Evolutionary conservation across 2,113 vertebrate genomes (phyloP).

Genomic region (Bolborhynchus lineola): DNA sequence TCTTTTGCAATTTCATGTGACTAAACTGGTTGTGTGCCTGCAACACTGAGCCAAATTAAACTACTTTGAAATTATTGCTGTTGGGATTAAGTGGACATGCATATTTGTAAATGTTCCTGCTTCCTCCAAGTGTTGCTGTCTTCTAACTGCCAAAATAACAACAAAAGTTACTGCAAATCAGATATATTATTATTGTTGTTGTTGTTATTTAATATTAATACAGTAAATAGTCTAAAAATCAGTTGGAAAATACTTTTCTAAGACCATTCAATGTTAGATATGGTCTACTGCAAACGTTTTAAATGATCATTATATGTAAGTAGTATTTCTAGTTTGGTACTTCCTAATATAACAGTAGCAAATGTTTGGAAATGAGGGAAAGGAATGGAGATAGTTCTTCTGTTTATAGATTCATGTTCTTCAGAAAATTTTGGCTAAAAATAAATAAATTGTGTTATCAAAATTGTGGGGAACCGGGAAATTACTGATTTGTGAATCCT

Average conservation of each 20-base stretch:
- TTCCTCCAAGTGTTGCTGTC: not conserved
- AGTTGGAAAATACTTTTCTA: not conserved
- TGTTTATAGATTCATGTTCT: not conserved
- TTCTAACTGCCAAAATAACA: not conserved
- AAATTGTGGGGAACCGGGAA: not conserved
- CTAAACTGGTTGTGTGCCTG: not conserved
- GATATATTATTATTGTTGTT: not conserved
- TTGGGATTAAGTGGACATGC: not conserved
- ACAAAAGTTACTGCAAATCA: not conserved
- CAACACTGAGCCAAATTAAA: not conserved
- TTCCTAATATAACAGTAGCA: not conserved
- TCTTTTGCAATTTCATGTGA: not conserved
- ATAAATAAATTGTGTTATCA: not conserved
- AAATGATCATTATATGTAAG: not conserved
- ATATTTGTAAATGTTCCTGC: not conserved
- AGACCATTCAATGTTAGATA: not conserved
- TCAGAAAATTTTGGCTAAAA: not conserved
- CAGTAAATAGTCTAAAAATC: not conserved
- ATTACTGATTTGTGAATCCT: not conserved
- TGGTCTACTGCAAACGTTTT: not conserved
- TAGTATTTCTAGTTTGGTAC: not conserved
- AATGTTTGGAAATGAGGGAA: not conserved
- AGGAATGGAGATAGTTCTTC: not conserved
- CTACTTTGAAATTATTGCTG: not conserved
- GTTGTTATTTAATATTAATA: not conserved